These are phyloP conservation scores for Steatornis caripensis DNA, from an alignment of 2,113 vertebrate genomes.

Conservation along the genomic window DNA sequence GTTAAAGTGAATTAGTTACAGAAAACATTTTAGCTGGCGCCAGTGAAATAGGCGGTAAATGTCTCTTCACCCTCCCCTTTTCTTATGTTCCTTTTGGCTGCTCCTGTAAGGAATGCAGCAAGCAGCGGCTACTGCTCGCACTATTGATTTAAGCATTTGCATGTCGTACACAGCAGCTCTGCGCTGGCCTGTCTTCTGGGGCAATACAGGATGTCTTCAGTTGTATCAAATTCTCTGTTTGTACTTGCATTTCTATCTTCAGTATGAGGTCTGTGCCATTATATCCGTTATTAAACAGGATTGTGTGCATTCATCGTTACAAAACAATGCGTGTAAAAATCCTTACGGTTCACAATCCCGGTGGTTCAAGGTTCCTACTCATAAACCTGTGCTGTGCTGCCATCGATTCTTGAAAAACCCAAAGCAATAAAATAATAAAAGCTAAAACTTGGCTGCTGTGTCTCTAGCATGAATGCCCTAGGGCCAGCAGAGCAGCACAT, in stretches of 20 bases:
- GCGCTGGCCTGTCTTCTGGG: neutral
- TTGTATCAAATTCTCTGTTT: neutral
- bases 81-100: neutral
- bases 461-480: neutral
- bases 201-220: neutral
- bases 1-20: neutral
- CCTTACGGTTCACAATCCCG: accelerated
- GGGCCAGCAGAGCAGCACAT: neutral
- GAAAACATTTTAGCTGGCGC: neutral
- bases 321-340: neutral
- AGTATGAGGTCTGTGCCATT: neutral
- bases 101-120: neutral
- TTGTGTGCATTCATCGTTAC: neutral
- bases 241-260: neutral
- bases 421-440: neutral
- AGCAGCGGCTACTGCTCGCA: neutral
- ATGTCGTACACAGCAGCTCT: neutral
- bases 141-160: neutral
- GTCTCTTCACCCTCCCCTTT: neutral
- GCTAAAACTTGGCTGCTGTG: neutral
- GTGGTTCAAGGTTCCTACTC: neutral
- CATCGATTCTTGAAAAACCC: neutral
- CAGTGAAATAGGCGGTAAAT: neutral
- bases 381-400: neutral
- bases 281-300: neutral